Evolutionary conservation across 2,113 vertebrate species (phyloP).

Genomic region (Aegotheles bennettii): DNA sequence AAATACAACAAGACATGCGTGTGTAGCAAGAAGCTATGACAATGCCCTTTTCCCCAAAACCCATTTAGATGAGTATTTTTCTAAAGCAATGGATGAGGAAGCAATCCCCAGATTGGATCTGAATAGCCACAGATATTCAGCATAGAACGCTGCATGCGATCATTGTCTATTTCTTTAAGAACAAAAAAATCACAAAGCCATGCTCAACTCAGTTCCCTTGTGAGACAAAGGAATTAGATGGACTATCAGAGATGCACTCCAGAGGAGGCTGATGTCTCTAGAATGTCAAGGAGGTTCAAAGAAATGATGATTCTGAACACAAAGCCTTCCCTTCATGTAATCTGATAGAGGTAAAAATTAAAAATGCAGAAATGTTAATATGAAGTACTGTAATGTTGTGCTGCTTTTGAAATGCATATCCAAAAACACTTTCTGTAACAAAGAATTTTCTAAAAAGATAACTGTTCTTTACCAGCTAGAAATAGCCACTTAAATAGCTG

Average conservation of each 20-base stretch:
- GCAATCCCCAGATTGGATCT: conserved; percentile 22
- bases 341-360: conserved; percentile 48
- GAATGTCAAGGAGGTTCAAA: conserved; percentile 67
- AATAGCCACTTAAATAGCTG: not conserved
- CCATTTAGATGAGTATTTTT: not conserved
- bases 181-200: conserved; percentile 46
- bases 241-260: conserved; percentile 46
- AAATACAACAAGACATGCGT: not conserved
- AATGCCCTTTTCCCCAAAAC: not conserved
- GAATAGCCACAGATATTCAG: conserved; percentile 1
- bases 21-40: not conserved
- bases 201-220: conserved; percentile 36
- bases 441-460: conserved; percentile 21
- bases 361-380: not conserved
- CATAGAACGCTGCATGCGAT: not conserved
- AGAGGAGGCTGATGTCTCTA: conserved; percentile 36
- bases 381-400: not conserved
- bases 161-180: conserved; percentile 54
- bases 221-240: conserved; percentile 54
- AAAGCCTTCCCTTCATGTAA: conserved; percentile 32
- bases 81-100: conserved; percentile 42
- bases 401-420: conserved; percentile 49
- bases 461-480: not conserved
- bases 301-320: conserved; percentile 28
- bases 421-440: not conserved